Evolutionary conservation across 92 coral and sea anemone species (phyloP), one percentile per base, ranked within the genome.

Genomic region (Paragorgia papillata): DNA sequence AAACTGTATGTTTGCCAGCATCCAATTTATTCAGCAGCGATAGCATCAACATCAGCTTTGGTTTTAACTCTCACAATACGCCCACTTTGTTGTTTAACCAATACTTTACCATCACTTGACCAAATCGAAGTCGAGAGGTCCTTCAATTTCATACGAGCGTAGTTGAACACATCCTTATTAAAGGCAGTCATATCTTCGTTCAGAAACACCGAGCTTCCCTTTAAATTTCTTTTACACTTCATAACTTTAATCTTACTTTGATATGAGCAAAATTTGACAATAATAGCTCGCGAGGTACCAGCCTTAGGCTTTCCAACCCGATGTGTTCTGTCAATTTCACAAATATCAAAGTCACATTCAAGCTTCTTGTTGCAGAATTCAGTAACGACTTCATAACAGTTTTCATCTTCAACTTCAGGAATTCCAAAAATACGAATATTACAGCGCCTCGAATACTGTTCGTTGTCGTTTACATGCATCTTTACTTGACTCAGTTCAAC

Each of bases 401-500:
- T 63, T 30, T 77, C 65, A 6, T 77, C 82, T 17, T 63, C 62
- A 21, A 26, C 37, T 37, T 77, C 82, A 9, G 64, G 57, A 46
- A 62, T 31, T 19, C 74, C 82, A 9, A 62, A 32, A 77, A 77
- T 61, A 17, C 82, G 21, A 15, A 62, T 37, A 39, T 62, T 63
- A 44, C 66, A 77, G 29, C 53, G 64, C 66, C 82, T 77, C n/a
- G 65, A 64, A 53, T 77, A 77, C 57, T 77, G 82, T 51, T 77
- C 82, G 31, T 62, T 62, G 57, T 77, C 74, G 22, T 77, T 77
- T 62, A 46, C 50, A 59, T 77, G 53, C 24, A 60, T 56, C 34
- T 41, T 77, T n/a, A 37, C 74, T 37, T 39, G 22, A 9, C 49
- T 34, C 39, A 76, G 57, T 35, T 76, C 3, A 2, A 24, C 57